Evolutionary conservation across 2,888 invertebrate species (phyloP).

Genomic region (Synanthedon myopaeformis): DNA sequence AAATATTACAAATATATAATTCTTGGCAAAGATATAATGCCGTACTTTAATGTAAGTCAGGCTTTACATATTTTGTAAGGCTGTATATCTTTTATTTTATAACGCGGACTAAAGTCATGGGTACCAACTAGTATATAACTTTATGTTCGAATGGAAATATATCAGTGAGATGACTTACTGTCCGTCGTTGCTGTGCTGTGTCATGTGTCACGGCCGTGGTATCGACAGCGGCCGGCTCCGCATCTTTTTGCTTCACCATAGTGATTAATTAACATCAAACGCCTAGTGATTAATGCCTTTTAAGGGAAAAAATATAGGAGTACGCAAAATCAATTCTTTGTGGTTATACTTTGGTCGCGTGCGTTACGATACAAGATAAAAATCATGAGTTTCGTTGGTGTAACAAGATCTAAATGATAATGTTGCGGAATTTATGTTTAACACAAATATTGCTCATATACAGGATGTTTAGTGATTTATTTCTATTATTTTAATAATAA

Average conservation of each 20-base stretch:
- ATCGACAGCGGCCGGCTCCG: constrained; percentile 8
- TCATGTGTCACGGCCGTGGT: constrained; percentile 1
- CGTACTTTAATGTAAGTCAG: too few relatives aligned
- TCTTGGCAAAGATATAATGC: too few relatives aligned
- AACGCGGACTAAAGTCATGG: too few relatives aligned
- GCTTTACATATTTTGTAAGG: too few relatives aligned
- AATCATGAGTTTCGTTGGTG: not conserved
- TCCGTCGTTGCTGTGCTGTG: not conserved
- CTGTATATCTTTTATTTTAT: too few relatives aligned
- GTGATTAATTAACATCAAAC: constrained; percentile 45
- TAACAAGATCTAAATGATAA: not conserved
- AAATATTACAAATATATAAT: too few relatives aligned
- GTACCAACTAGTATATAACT: too few relatives aligned
- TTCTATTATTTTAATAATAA: too few relatives aligned
- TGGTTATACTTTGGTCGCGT: not conserved
- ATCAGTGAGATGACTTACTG: not conserved
- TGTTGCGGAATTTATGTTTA: not conserved
- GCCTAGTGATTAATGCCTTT: constrained; percentile 36
- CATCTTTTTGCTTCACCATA: constrained; percentile 7
- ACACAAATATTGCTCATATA: not conserved
- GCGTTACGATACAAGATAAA: not conserved
- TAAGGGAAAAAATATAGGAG: constrained; percentile 28
- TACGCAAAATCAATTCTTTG: constrained; percentile 31
- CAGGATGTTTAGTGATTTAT: not conserved
- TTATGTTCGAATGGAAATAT: not conserved